Evolutionary conservation across 2,888 invertebrate genomes (phyloP).

Genomic region (Heteromurus nitidus): DNA sequence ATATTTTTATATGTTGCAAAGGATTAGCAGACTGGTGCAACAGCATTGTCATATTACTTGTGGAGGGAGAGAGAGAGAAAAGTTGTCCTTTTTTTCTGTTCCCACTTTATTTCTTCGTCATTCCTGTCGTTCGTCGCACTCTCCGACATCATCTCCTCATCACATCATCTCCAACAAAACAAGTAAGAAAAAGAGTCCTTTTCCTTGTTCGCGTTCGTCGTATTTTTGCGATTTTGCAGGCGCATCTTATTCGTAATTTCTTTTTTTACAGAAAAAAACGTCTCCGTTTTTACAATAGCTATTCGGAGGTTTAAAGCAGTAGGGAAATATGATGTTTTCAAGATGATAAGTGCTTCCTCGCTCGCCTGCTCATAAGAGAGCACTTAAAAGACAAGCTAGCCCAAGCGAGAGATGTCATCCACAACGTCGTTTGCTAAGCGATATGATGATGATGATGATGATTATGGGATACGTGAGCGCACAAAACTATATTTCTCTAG

Average conservation of each 20-base stretch:
- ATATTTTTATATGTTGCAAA: constrained; percentile 31
- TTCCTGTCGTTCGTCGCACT: constrained; percentile 31
- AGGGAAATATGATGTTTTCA: neutral
- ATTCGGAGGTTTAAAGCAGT: neutral
- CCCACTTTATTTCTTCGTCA: neutral
- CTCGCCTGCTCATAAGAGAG: neutral
- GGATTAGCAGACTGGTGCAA: constrained; percentile 24
- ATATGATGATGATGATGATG: constrained; percentile 45
- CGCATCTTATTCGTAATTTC: neutral
- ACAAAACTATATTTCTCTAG: constrained; percentile 22
- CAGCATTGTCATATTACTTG: constrained; percentile 18
- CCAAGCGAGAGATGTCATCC: constrained; percentile 9
- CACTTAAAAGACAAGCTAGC: constrained; percentile 21
- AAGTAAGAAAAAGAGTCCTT: neutral
- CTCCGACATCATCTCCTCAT: constrained; percentile 4
- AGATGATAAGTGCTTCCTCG: no score
- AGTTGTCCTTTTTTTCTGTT: constrained; percentile 20
- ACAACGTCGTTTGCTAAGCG: constrained; percentile 36
- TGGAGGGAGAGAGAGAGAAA: neutral
- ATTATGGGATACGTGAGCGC: constrained; percentile 54
- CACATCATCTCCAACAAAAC: neutral
- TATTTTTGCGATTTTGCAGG: neutral
- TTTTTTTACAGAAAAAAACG: neutral
- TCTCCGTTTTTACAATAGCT: neutral
- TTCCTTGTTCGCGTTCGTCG: neutral